Base-by-base conservation (phyloP, 2,888 invertebrate species). In the Tolmerus cingulatus region DNA sequence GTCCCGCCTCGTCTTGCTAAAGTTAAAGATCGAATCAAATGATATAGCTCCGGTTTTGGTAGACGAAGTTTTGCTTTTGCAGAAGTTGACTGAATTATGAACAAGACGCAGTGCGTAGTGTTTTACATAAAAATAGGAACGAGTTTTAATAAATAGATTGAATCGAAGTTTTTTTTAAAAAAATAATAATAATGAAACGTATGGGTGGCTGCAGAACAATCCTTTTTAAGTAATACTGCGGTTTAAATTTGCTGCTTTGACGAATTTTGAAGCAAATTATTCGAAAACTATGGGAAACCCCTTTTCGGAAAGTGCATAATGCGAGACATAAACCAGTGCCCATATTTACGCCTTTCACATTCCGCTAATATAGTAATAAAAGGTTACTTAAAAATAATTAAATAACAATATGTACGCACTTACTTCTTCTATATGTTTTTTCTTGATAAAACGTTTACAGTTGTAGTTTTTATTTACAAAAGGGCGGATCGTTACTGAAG, bases 401-500 rank as follows among this genome's bases (percentile, higher is more conserved):
- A 79, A 23, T 46, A 79, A 79, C 46, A 79, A 79, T 79, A 34
- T 74, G 3, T 74, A 46, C 78, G 78, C 46, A 23, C 78, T 79
- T 43, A 43, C 1, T 40, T 27, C 46, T 37, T 82, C 30, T 27
- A 23, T 82, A 14, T 77, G 55, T 27, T 77, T 34, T 37, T 37
- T 46, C 7, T 74, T 8, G 37, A 43, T 76, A 77, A 77, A 86
- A 77, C 30, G 37, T 27, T 86, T 77, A 76, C 74, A 74, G 27
- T 74, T 74, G 27, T 84, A 85, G 74, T 74, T 55, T 77, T 77
- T 86, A 86, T 46, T 46, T 46, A 46, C 86, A 86, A 55, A 85
- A 86, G 86, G 86, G 86, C 86, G 86, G 86, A 86, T 86, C 43
- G 43, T 46, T 46, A 46, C 43, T 46, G 55, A 55, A 82, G 55